Conservation (phyloP, 2,797 vertebrate genomes). For the Avahi laniger region DNA sequence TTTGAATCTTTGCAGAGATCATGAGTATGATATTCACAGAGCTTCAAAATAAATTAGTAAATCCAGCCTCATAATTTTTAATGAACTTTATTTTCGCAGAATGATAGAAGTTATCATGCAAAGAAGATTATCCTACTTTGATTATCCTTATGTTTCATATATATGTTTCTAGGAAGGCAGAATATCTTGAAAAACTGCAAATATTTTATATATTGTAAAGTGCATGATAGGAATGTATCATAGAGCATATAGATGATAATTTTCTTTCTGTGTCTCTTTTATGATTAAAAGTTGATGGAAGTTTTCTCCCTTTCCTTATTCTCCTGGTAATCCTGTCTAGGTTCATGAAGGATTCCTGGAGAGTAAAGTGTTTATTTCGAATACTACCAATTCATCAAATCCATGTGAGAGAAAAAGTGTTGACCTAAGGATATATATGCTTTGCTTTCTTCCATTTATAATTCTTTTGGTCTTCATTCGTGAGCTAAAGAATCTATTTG, state of each 20-base stretch:
- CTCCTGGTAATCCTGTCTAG: constrained; percentile 73
- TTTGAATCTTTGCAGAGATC: not conserved
- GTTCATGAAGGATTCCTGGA: constrained; percentile 88
- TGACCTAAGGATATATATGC: constrained; percentile 91
- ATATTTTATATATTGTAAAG: not conserved
- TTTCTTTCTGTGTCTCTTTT: not conserved
- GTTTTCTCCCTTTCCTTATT: not conserved
- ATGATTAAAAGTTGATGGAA: constrained; percentile 14
- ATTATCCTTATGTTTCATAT: not conserved
- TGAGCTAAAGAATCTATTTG: constrained; percentile 88
- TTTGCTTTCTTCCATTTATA: constrained; percentile 89
- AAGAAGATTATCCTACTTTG: not conserved
- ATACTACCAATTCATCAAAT: constrained; percentile 67
- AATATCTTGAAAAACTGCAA: not conserved
- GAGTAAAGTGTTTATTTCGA: constrained; percentile 65
- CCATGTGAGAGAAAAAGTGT: constrained; percentile 76
- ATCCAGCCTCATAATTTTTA: not conserved
- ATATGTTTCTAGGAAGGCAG: not conserved
- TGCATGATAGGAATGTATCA: not conserved
- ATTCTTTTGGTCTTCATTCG: constrained; percentile 90
- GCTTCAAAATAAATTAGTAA: not conserved
- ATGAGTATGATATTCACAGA: not conserved
- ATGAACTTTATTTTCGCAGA: constrained; percentile 5
- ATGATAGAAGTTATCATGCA: not conserved
- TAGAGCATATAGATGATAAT: not conserved